These are phyloP conservation scores for Peromyscus leucopus DNA, from an alignment of 2,113 vertebrate species.

Conservation along the genomic window DNA sequence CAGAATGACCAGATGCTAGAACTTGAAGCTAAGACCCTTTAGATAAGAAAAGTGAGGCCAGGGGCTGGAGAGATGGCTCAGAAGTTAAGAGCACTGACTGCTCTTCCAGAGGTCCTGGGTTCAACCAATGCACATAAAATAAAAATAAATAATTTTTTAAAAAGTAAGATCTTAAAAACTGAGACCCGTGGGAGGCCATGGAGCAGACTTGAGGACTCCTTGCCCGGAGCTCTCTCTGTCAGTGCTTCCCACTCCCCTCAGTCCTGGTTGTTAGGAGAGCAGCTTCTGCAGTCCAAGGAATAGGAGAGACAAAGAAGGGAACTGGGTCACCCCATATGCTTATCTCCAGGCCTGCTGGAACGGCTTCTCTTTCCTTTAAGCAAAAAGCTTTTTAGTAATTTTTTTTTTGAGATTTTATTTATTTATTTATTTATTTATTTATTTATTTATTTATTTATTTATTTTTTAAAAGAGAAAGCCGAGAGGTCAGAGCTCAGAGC, in stretches of 20 bases:
- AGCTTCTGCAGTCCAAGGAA: background rate
- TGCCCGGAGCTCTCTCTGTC: background rate
- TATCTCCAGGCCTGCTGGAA: background rate
- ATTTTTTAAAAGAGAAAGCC: too few relatives aligned
- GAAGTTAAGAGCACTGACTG: too few relatives aligned
- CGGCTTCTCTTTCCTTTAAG: conserved; percentile 1
- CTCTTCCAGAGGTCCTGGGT: too few relatives aligned
- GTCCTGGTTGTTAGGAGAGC: background rate
- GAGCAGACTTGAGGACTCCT: background rate
- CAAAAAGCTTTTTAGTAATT: conserved; percentile 23
- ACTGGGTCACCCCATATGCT: background rate
- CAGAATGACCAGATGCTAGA: background rate
- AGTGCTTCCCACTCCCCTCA: background rate
- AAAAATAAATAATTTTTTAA: too few relatives aligned
- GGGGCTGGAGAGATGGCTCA: too few relatives aligned
- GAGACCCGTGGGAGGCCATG: background rate
- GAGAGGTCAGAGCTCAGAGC: too few relatives aligned
- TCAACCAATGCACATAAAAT: too few relatives aligned
- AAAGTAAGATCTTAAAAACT: too few relatives aligned
- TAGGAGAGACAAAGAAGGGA: background rate
- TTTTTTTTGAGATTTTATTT: background rate
- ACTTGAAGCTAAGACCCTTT: background rate
- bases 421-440: too few relatives aligned
- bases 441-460: too few relatives aligned
- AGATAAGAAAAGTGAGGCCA: background rate